Base-by-base conservation (phyloP, 2,888 invertebrate genomes). In the Bugulina stolonifera region DNA sequence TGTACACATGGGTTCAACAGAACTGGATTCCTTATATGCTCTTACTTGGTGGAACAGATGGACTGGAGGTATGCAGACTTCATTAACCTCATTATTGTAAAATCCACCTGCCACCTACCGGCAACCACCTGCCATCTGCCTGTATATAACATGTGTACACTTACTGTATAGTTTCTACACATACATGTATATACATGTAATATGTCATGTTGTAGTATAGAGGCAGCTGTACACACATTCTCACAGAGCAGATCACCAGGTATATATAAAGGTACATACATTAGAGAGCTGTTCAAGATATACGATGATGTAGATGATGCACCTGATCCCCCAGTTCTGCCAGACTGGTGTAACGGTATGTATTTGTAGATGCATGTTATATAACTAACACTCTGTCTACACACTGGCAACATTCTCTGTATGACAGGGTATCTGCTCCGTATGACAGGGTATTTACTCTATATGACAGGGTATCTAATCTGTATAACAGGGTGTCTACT, bases 1-100 rank as follows among this genome's bases (percentile, higher is more conserved):
- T 97, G 96, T 81, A 97, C 99, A 0, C 99, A 99, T 85, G 99
- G 99, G 0, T 99, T 98, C 84, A 99, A 99, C 84, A 88, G 99
- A 77, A 97, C 97, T 5, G 99, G 99, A 0, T 99, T 98, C 81
- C 87, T 99, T 3, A 91, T 99, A 71, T 89, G 91, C 34, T 91
- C 94, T 0, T 99, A 92, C 84, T 88, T 99, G 84, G 92, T 96
- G 1, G 91, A 93, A 80, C 89, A 89, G 75, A 86, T 91, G 80
- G 92, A 92, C 77, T 93, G 90, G 85, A 90, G 85, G 85, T 86
- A 74, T 73, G 76, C n/a, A n/a, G 43, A 43, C 10, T 43, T 43
- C 10, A 18, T 43, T 43, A 43, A 10, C 18, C 43, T 43, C 43
- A 5, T 43, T 43, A 58, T 25, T 35, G 29, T n/a, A n/a, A n/a